A percentile compares a stretch with the other conserved stretches of the same genome.
Conservation (phyloP, 2,797 vertebrate genomes). For the Lepilemur septentrionalis region DNA sequence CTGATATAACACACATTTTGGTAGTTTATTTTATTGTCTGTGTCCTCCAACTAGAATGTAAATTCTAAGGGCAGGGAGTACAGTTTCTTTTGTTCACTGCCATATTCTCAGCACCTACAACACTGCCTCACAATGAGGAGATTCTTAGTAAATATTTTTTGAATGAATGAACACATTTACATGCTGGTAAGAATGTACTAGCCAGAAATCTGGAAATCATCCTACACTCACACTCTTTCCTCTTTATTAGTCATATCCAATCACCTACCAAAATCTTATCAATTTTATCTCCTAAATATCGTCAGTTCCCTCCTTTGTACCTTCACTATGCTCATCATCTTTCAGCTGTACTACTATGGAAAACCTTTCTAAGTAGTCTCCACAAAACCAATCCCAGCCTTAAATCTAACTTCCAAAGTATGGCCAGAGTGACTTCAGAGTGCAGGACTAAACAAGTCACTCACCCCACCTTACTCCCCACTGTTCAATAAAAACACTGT, state of each 20-base stretch:
- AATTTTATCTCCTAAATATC: constrained; percentile 8
- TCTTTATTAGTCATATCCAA: neutral
- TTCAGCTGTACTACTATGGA: neutral
- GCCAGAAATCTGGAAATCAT: constrained; percentile 17
- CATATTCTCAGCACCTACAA: neutral
- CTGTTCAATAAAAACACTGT: neutral
- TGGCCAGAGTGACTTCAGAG: constrained; percentile 12
- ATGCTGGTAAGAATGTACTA: neutral
- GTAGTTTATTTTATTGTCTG: neutral
- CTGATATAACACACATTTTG: neutral
- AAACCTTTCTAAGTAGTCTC: constrained; percentile 5
- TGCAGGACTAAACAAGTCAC: constrained; percentile 4
- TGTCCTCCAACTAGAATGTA: neutral
- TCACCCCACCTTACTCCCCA: neutral
- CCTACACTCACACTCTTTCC: neutral
- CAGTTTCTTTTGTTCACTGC: neutral
- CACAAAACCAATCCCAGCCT: neutral
- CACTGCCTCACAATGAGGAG: neutral
- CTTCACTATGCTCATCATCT: neutral
- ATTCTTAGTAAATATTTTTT: neutral
- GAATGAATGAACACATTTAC: neutral
- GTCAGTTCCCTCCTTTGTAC: neutral
- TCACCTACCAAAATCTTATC: neutral
- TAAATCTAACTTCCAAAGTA: neutral
- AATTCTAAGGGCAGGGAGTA: neutral